Percentiles rank a stretch among this genome's conserved stretches.
Evolutionary conservation across 2,888 invertebrate species (phyloP).

Genomic region (Nephrotoma guestfalica): DNA sequence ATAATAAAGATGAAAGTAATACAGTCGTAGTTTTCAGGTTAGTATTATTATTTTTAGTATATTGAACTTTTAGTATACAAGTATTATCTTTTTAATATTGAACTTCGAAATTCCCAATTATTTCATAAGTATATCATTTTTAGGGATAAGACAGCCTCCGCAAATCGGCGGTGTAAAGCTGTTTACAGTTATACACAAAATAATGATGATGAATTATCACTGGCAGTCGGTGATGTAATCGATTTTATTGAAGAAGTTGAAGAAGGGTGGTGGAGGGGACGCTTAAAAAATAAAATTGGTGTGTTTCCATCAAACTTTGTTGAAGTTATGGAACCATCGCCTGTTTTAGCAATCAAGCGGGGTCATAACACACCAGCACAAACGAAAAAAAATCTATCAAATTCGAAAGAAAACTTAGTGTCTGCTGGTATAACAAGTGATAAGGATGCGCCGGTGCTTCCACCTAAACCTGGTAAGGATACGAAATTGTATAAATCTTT

Average conservation of each 20-base stretch:
- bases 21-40: constrained; percentile 17
- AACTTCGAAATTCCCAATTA: no score
- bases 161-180: constrained; percentile 59
- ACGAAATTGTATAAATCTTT: no score
- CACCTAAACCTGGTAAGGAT: constrained; percentile 57
- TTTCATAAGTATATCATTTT: constrained; percentile 18
- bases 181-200: constrained; percentile 84
- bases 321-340: constrained; percentile 41
- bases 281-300: constrained; percentile 64
- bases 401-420: constrained; percentile 22
- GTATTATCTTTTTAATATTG: no score
- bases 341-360: constrained; percentile 27
- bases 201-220: constrained; percentile 82
- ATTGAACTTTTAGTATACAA: no score
- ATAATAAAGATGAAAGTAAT: constrained; percentile 23
- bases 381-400: constrained; percentile 11
- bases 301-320: constrained; percentile 97
- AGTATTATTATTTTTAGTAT: background rate
- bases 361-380: constrained; percentile 10
- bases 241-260: constrained; percentile 84
- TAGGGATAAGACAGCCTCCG: constrained; percentile 31
- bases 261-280: constrained; percentile 89
- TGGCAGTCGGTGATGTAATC: constrained; percentile 77
- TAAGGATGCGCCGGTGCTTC: constrained; percentile 47
- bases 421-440: constrained; percentile 29